phyloP scores from a whole-genome alignment of 1,140 invertebrate species.

The Aphaenogaster floridana region DNA sequence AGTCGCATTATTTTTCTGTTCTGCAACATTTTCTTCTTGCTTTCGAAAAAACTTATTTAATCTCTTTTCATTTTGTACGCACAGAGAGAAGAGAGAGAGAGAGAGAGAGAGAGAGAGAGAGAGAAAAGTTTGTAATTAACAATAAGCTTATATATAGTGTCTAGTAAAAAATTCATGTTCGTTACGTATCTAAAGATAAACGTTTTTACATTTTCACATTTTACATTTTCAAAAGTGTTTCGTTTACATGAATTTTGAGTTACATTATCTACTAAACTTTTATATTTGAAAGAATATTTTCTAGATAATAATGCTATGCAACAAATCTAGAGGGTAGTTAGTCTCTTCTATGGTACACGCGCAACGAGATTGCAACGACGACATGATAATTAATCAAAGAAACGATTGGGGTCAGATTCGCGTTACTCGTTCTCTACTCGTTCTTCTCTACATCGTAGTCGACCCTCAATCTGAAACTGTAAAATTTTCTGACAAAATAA shows the following conservation, averaged over 20 bases:
- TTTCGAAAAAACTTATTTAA: background rate
- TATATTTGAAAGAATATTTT: background rate
- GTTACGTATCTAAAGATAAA: background rate
- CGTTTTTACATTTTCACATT: background rate
- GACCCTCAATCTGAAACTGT: conserved; percentile 7
- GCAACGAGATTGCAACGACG: background rate
- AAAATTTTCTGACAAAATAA: conserved; percentile 28
- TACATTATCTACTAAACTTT: background rate
- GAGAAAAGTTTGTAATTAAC: background rate
- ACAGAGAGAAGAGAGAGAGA: too few species aligned
- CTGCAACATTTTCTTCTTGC: background rate
- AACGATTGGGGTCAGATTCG: conserved; percentile 46
- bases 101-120: too few species aligned
- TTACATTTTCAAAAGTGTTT: background rate
- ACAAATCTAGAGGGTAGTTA: conserved; percentile 8
- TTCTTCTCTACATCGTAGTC: background rate
- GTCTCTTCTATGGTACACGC: background rate
- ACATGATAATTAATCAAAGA: conserved; percentile 53
- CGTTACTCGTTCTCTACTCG: background rate
- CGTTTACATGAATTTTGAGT: background rate
- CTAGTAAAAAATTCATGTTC: background rate
- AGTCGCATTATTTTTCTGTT: background rate
- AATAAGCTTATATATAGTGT: background rate
- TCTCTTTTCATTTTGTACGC: background rate
- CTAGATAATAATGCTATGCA: background rate